A percentile compares a stretch with the other conserved stretches of the same genome.
Evolutionary conservation across 2,113 vertebrate species (phyloP).

Genomic region (Carlito syrichta): DNA sequence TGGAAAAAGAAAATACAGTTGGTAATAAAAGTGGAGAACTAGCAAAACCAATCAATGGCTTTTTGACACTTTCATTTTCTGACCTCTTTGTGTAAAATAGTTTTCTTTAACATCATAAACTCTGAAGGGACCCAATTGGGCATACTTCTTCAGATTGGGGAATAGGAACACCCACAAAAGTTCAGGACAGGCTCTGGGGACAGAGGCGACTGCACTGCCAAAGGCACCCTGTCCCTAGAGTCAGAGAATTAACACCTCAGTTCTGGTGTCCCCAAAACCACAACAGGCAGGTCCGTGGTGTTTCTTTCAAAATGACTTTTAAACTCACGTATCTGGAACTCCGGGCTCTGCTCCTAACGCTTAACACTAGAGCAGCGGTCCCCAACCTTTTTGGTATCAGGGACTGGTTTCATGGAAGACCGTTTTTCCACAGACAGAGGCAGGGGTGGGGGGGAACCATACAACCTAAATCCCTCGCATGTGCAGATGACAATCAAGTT

Average conservation of each 20-base stretch:
- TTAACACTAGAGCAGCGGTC: no score
- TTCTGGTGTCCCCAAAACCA: not conserved
- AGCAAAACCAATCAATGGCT: conserved; percentile 8
- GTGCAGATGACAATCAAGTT: no score
- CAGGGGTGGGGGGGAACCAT: no score
- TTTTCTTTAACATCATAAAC: conserved; percentile 34
- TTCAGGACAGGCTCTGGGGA: not conserved
- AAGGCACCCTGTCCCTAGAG: no score
- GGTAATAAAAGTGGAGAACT: conserved; percentile 20
- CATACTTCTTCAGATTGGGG: not conserved
- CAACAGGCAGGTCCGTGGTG: rapidly evolving
- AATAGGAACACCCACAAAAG: not conserved
- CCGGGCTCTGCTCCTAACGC: not conserved
- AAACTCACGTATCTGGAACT: not conserved
- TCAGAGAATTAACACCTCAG: no score
- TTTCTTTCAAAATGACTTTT: not conserved
- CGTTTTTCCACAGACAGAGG: no score
- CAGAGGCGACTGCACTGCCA: not conserved
- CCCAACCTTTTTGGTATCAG: no score
- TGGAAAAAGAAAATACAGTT: not conserved
- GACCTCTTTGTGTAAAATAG: not conserved
- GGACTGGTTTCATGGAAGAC: no score
- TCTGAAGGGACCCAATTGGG: not conserved
- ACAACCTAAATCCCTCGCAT: no score
- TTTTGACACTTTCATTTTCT: conserved; percentile 27